A percentile compares a stretch with the other conserved stretches of the same genome.
phyloP scores from a whole-genome alignment of 2,888 invertebrate species.

The Drosophila yooni region DNA sequence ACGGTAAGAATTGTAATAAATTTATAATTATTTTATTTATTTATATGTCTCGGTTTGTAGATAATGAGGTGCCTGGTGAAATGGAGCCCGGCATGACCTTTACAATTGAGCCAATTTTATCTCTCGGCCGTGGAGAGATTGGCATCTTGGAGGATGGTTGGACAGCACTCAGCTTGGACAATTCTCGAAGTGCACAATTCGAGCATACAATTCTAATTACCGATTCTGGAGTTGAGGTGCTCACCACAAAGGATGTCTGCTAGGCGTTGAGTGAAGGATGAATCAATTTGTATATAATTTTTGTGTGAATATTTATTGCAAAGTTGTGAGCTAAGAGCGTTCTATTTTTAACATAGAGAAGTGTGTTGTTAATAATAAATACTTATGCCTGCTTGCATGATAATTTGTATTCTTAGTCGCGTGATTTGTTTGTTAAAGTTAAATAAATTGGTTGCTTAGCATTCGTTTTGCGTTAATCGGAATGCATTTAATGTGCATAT shows the following conservation, averaged over 20 bases:
- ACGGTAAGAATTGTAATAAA: slow-evolving; percentile 86
- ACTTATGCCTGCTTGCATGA: slow-evolving; percentile 44
- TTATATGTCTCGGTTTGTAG: slow-evolving; percentile 83
- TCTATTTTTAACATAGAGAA: slow-evolving; percentile 31
- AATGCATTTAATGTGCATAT: slow-evolving; percentile 10
- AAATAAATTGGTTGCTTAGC: slow-evolving; percentile 24
- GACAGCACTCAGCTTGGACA: slow-evolving; percentile 94
- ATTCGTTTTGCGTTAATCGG: not conserved
- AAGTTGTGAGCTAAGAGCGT: slow-evolving; percentile 21
- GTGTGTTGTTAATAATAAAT: slow-evolving; percentile 27
- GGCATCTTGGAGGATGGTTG: slow-evolving; percentile 94
- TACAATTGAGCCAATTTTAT: slow-evolving; percentile 96
- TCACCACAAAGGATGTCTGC: slow-evolving; percentile 89
- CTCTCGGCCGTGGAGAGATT: slow-evolving; percentile 89
- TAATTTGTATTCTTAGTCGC: slow-evolving; percentile 26
- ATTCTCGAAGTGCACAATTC: slow-evolving; percentile 93
- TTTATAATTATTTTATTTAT: not conserved
- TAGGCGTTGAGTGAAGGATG: not conserved
- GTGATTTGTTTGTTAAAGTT: slow-evolving; percentile 18
- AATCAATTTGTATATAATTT: slow-evolving; percentile 19
- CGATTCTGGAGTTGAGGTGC: slow-evolving; percentile 90
- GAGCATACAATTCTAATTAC: slow-evolving; percentile 97
- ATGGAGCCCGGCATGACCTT: slow-evolving; percentile 97
- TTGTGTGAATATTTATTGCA: slow-evolving; percentile 45
- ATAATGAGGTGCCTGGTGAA: slow-evolving; percentile 88